phyloP scores from a whole-genome alignment of 2,888 invertebrate genomes.

The Leucophora obtusa region DNA sequence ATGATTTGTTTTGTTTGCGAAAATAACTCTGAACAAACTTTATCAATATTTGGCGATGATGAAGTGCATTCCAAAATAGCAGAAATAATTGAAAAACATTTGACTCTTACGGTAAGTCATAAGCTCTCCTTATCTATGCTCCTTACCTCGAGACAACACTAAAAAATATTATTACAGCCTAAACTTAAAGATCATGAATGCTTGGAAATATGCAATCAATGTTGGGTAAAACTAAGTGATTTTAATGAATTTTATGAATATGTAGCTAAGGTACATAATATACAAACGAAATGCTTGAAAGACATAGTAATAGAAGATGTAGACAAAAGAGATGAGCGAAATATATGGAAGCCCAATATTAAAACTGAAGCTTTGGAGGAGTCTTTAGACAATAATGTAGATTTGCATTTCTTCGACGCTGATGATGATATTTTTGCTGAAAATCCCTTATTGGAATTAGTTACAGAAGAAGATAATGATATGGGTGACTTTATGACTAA shows the following conservation, averaged over 20 bases:
- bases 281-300: conserved; percentile 64
- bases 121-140: background rate
- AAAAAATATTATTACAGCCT: conserved; percentile 66
- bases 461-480: conserved; percentile 60
- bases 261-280: conserved; percentile 73
- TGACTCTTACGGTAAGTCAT: conserved; percentile 71
- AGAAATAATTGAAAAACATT: conserved; percentile 73
- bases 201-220: conserved; percentile 74
- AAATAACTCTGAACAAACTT: conserved; percentile 70
- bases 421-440: conserved; percentile 60
- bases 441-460: conserved; percentile 71
- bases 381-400: conserved; percentile 30
- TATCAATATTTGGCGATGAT: conserved; percentile 72
- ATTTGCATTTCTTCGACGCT: conserved; percentile 36
- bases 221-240: conserved; percentile 75
- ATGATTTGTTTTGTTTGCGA: conserved; percentile 74
- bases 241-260: conserved; percentile 75
- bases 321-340: background rate
- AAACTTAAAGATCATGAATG: conserved; percentile 70
- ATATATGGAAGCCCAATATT: conserved; percentile 39
- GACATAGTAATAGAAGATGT: conserved; percentile 6
- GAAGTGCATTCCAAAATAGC: conserved; percentile 70
- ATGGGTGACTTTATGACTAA: conserved; percentile 61
- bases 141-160: background rate
- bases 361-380: conserved; percentile 63